phyloP scores from a whole-genome alignment of 2,113 vertebrate genomes.

The Rhagologus leucostigma region DNA sequence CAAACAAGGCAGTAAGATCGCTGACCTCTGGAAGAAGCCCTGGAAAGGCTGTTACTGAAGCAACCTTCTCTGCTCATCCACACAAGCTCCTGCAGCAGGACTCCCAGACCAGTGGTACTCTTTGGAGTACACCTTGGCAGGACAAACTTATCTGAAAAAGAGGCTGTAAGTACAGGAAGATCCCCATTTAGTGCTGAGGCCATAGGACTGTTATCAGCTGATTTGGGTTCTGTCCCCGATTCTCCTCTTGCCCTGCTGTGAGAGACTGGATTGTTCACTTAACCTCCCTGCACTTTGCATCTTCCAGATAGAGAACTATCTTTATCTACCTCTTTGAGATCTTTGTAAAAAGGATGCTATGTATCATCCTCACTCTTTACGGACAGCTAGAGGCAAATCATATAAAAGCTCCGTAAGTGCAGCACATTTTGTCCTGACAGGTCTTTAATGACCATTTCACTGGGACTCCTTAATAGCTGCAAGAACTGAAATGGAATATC shows the following conservation, averaged over 20 bases:
- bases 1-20: background rate
- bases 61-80: background rate
- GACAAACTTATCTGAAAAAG: background rate
- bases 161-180: background rate
- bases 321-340: background rate
- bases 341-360: background rate
- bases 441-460: background rate
- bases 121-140: background rate
- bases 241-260: background rate
- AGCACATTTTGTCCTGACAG: background rate
- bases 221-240: background rate
- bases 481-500: background rate
- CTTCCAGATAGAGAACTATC: background rate
- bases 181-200: background rate
- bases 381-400: background rate
- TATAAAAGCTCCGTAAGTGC: background rate
- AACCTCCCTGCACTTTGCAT: background rate
- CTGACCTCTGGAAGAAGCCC: background rate
- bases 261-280: background rate
- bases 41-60: background rate
- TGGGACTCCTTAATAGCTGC: background rate
- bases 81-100: background rate
- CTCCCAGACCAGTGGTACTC: background rate
- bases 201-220: background rate
- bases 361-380: background rate